phyloP scores from a whole-genome alignment of 35 echinoderm and acorn worm genomes.

The Stichopus chloronotus region DNA sequence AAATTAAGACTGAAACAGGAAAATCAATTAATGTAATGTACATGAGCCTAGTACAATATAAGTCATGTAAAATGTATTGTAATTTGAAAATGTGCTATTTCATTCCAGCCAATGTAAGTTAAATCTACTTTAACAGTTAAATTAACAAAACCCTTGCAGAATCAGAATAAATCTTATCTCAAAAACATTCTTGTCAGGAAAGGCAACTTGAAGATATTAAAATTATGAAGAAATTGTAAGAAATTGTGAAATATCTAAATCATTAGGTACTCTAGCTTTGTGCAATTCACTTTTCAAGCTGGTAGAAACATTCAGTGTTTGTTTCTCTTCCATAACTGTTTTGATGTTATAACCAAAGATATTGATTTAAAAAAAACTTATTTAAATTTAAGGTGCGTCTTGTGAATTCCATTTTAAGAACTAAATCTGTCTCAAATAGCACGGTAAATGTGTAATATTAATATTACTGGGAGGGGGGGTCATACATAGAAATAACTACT shows the following conservation, averaged over 20 bases:
- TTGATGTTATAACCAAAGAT: slow-evolving; percentile 9
- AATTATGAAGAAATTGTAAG: too few relatives aligned
- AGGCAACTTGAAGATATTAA: neutral
- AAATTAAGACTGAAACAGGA: neutral
- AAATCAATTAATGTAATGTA: neutral
- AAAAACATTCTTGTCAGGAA: too few relatives aligned
- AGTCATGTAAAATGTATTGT: neutral
- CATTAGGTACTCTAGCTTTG: neutral
- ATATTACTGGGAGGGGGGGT: neutral
- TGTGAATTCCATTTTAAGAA: slow-evolving; percentile 8
- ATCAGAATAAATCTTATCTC: slow-evolving; percentile 5
- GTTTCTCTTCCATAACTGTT: slow-evolving; percentile 19
- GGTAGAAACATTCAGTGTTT: neutral
- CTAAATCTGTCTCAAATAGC: neutral
- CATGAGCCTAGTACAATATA: neutral
- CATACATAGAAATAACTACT: slow-evolving; percentile 11
- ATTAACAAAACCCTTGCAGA: neutral
- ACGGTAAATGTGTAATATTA: neutral
- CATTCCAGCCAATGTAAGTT: too few relatives aligned
- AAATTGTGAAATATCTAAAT: neutral
- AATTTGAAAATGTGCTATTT: neutral
- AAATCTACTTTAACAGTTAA: slow-evolving; percentile 1
- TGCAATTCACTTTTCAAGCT: slow-evolving; percentile 16
- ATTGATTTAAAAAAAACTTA: slow-evolving; percentile 12
- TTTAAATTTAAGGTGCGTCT: neutral